Evolutionary conservation across 2,113 vertebrate genomes (phyloP).

Genomic region (Hemicordylus capensis): DNA sequence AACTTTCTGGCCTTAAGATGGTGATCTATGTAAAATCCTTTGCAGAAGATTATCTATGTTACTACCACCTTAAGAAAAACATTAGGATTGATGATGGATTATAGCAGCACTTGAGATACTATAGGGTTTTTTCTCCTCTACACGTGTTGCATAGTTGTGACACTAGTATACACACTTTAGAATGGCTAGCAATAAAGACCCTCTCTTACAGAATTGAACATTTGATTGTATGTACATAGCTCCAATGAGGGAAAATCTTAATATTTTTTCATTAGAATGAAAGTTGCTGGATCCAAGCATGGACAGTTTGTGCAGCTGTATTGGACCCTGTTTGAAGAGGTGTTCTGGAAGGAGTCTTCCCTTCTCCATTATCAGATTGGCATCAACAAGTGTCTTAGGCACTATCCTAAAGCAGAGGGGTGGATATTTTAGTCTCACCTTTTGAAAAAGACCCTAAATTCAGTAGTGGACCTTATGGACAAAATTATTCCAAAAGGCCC

Average conservation of each 20-base stretch:
- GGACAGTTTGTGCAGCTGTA: too few relatives aligned
- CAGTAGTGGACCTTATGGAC: background rate
- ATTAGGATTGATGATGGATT: background rate
- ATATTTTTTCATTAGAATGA: too few relatives aligned
- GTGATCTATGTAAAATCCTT: background rate
- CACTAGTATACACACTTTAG: background rate
- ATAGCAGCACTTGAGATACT: background rate
- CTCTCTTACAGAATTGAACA: too few relatives aligned
- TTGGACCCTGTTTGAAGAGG: too few relatives aligned
- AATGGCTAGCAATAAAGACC: too few relatives aligned
- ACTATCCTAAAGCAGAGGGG: background rate
- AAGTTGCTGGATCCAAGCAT: too few relatives aligned
- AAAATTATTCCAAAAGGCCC: background rate
- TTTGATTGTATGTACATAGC: too few relatives aligned
- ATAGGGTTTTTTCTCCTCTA: background rate
- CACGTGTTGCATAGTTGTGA: background rate
- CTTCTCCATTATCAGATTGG: background rate
- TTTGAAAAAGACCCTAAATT: background rate
- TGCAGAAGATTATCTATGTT: background rate
- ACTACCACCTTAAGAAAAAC: background rate
- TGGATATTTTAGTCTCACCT: too few relatives aligned
- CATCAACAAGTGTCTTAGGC: background rate
- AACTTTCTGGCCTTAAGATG: background rate
- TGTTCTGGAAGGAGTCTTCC: background rate
- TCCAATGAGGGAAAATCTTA: too few relatives aligned